A percentile compares a stretch with the other conserved stretches of the same genome.
These are phyloP conservation scores for Metridium senile DNA, from an alignment of 92 coral and sea anemone genomes.

Conservation along the genomic window DNA sequence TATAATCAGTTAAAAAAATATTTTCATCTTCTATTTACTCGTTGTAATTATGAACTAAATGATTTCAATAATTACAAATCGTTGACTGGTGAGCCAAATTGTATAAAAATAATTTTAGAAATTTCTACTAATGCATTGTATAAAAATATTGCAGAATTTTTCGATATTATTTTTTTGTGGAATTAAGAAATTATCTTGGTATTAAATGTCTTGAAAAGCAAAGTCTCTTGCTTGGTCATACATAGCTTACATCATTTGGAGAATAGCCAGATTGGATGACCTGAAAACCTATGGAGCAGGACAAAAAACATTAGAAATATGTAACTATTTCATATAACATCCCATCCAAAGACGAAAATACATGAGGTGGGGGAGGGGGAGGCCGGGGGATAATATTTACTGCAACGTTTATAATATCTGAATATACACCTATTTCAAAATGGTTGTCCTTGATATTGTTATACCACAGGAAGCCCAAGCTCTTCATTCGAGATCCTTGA, in stretches of 20 bases:
- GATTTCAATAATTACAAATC: neutral
- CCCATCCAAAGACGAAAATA: neutral
- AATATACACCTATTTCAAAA: neutral
- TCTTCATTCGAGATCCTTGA: no score
- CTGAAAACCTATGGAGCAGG: neutral
- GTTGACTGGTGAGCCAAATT: neutral
- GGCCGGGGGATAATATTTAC: no score
- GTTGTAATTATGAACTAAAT: neutral
- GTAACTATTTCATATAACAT: neutral
- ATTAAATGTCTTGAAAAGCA: neutral
- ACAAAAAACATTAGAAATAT: neutral
- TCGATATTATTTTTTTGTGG: neutral
- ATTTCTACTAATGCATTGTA: neutral
- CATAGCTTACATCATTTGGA: neutral
- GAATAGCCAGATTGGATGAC: neutral
- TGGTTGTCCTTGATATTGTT: neutral
- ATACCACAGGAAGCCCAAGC: no score
- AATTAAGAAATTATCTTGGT: neutral
- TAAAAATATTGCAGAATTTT: neutral
- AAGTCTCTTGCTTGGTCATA: neutral
- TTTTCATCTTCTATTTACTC: slow-evolving; percentile 1
- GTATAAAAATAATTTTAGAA: slow-evolving; percentile 7
- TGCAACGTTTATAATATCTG: no score
- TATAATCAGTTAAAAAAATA: neutral
- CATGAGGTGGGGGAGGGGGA: no score